Conservation (phyloP, 2,113 vertebrate species). For the Callipepla squamata region DNA sequence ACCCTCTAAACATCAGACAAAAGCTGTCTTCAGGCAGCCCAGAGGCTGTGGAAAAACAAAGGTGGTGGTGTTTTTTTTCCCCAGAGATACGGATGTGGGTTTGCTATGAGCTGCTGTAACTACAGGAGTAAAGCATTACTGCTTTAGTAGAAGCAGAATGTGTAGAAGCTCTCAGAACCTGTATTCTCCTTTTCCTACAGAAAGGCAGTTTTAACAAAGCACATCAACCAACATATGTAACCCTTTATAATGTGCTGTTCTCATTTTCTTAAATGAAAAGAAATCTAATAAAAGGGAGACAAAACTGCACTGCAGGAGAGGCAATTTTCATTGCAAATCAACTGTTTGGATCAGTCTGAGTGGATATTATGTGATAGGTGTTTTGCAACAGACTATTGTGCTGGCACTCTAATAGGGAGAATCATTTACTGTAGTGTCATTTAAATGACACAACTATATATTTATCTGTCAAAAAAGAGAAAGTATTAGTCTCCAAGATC, state of each 20-base stretch:
- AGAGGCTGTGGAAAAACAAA: neutral
- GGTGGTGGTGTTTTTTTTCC: neutral
- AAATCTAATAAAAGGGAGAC: neutral
- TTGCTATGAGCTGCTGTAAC: accelerated
- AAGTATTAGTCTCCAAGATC: neutral
- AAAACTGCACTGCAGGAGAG: neutral
- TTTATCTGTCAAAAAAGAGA: neutral
- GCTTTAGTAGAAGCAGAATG: neutral
- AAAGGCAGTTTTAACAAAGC: neutral
- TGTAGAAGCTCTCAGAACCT: neutral
- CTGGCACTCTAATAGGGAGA: neutral
- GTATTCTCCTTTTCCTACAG: neutral
- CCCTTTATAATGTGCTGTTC: neutral
- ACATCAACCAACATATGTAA: neutral
- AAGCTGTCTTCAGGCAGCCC: neutral
- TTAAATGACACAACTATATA: neutral
- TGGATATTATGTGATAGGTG: neutral
- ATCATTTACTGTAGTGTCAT: neutral
- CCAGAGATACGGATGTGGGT: accelerated
- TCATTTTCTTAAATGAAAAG: conserved; percentile 6
- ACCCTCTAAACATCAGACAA: neutral
- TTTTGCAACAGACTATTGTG: neutral
- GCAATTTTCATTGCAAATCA: conserved; percentile 21
- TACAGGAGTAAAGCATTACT: neutral
- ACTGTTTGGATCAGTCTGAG: neutral